phyloP scores from a whole-genome alignment of 2,797 vertebrate genomes.

The Australoheros facetus region DNA sequence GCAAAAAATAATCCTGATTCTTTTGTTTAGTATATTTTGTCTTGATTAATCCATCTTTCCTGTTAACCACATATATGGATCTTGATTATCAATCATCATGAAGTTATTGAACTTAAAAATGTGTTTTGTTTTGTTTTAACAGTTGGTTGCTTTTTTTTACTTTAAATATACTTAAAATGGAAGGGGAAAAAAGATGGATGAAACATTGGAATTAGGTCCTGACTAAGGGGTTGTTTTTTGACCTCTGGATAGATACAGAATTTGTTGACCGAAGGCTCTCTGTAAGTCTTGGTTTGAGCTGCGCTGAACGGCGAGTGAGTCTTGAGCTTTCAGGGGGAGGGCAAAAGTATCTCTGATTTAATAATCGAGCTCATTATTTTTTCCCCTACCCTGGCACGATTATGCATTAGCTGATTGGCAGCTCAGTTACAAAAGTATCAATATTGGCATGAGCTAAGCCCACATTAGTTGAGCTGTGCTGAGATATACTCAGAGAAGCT shows the following conservation, averaged over 20 bases:
- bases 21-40: no score
- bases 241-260: neutral
- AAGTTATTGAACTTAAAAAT: no score
- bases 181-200: neutral
- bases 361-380: neutral
- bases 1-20: no score
- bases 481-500: constrained; percentile 33
- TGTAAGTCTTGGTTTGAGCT: neutral
- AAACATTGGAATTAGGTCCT: neutral
- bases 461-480: constrained; percentile 52
- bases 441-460: constrained; percentile 40
- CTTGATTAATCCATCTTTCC: no score
- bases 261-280: neutral
- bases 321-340: neutral
- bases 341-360: neutral
- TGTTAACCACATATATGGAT: no score
- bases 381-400: constrained; percentile 6
- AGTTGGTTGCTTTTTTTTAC: no score
- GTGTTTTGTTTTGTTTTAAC: no score
- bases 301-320: neutral
- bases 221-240: neutral
- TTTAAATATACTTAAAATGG: no score
- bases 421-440: constrained; percentile 58
- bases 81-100: no score
- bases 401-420: constrained; percentile 56